Evolutionary conservation across 2,113 vertebrate species (phyloP).

Genomic region (Loxodonta africana): DNA sequence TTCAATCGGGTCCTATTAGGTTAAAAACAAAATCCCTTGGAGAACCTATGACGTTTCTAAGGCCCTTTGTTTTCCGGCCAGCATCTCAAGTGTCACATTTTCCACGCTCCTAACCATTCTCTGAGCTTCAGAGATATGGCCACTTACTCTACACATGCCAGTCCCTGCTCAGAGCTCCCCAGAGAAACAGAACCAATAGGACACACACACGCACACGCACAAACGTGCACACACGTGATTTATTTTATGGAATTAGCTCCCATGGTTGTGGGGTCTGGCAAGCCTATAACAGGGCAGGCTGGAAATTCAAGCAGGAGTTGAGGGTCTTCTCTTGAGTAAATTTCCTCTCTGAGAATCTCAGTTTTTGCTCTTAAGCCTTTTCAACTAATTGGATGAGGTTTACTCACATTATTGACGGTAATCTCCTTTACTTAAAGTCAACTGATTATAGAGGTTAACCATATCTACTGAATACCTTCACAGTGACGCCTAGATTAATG

Average conservation of each 20-base stretch:
- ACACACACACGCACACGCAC: too few species aligned
- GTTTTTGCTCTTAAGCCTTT: not conserved
- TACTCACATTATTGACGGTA: not conserved
- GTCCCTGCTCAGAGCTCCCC: too few species aligned
- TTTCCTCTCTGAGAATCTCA: not conserved
- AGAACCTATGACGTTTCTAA: not conserved
- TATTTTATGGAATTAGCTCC: too few species aligned
- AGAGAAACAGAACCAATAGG: too few species aligned
- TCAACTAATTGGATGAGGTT: not conserved
- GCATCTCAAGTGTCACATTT: not conserved
- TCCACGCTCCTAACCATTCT: not conserved
- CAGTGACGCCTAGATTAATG: not conserved
- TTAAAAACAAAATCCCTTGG: not conserved
- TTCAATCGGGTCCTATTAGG: not conserved
- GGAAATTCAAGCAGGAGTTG: not conserved
- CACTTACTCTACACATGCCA: too few species aligned
- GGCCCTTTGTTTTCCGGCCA: not conserved
- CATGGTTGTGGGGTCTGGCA: not conserved
- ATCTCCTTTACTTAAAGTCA: not conserved
- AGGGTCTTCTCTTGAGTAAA: not conserved
- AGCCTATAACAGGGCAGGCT: not conserved
- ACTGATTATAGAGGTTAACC: not conserved
- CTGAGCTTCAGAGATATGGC: not conserved
- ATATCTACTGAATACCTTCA: not conserved
- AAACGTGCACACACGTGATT: too few species aligned